These are phyloP conservation scores for Bilobella aurantiaca DNA, from an alignment of 1,140 invertebrate species.

Conservation along the genomic window DNA sequence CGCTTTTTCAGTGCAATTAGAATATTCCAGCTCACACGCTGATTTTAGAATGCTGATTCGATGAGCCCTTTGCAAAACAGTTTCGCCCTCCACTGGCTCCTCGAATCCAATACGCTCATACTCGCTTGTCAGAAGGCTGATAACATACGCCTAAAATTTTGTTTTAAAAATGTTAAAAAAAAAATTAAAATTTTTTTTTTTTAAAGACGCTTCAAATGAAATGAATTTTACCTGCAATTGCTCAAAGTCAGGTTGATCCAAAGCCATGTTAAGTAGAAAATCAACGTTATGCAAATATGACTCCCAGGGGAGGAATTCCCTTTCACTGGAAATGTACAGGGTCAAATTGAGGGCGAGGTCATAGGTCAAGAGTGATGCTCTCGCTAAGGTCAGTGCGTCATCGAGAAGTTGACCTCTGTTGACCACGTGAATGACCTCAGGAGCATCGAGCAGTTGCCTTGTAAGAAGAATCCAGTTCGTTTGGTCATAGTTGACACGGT, in stretches of 20 bases:
- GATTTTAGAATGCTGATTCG: constrained; percentile 54
- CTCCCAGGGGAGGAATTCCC: constrained; percentile 67
- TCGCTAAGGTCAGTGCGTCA: constrained; percentile 61
- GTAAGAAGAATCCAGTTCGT: constrained; percentile 20
- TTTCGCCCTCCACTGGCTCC: constrained; percentile 45
- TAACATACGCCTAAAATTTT: constrained; percentile 49
- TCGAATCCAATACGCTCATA: constrained; percentile 58
- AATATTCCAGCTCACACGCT: constrained; percentile 57
- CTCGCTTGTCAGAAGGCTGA: constrained; percentile 50
- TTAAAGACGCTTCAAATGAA: constrained; percentile 1
- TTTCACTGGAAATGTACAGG: constrained; percentile 58
- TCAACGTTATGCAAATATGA: constrained; percentile 57
- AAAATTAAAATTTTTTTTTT: background rate
- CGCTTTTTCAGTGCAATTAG: constrained; percentile 56
- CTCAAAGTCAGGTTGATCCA: constrained; percentile 57
- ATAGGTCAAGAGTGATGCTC: constrained; percentile 56
- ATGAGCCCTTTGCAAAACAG: constrained; percentile 54
- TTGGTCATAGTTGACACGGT: constrained; percentile 69
- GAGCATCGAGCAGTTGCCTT: constrained; percentile 5
- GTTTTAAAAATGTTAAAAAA: background rate
- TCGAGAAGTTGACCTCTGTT: constrained; percentile 26
- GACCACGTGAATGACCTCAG: constrained; percentile 9
- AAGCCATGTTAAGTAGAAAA: constrained; percentile 61
- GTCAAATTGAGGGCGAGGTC: constrained; percentile 59
- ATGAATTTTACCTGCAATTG: constrained; percentile 52